Evolutionary conservation across 1,140 invertebrate genomes (phyloP).

Genomic region (Sminthurinus signatus): DNA sequence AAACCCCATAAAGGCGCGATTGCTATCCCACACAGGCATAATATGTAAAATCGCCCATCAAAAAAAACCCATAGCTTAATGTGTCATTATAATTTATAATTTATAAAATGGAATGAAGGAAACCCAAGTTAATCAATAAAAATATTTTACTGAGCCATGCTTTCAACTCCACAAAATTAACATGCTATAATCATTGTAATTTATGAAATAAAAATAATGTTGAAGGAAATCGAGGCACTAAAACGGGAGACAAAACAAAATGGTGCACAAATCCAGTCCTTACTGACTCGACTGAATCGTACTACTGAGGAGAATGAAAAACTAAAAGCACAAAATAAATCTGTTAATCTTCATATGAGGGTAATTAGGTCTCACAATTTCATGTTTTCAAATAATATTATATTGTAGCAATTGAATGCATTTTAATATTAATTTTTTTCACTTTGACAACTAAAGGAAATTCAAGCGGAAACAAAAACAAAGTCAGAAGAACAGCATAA

Average conservation of each 20-base stretch:
- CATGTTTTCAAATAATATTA: too few relatives aligned
- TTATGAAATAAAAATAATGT: too few relatives aligned
- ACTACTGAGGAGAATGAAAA: constrained; percentile 30
- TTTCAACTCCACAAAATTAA: background rate
- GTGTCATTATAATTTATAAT: too few relatives aligned
- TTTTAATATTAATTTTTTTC: background rate
- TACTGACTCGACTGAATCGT: constrained; percentile 32
- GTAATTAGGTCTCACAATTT: constrained; percentile 3
- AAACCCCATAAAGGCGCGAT: too few relatives aligned
- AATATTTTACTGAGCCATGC: background rate
- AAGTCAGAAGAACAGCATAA: constrained; percentile 24
- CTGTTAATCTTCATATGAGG: constrained; percentile 26
- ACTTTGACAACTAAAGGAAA: too few relatives aligned
- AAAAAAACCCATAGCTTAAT: too few relatives aligned
- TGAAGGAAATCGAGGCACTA: constrained; percentile 31
- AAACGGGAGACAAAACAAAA: constrained; percentile 28
- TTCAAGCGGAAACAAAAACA: constrained; percentile 19
- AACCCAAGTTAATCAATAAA: too few relatives aligned
- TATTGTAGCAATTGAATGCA: too few relatives aligned
- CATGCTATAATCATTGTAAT: background rate
- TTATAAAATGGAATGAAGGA: too few relatives aligned
- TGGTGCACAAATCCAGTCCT: constrained; percentile 14
- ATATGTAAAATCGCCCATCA: too few relatives aligned
- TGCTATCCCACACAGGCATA: too few relatives aligned
- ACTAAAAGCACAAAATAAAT: constrained; percentile 35